A percentile compares a stretch with the other conserved stretches of the same genome.
Evolutionary conservation across 2,797 vertebrate species (phyloP).

Genomic region (Neostethus bicornis): DNA sequence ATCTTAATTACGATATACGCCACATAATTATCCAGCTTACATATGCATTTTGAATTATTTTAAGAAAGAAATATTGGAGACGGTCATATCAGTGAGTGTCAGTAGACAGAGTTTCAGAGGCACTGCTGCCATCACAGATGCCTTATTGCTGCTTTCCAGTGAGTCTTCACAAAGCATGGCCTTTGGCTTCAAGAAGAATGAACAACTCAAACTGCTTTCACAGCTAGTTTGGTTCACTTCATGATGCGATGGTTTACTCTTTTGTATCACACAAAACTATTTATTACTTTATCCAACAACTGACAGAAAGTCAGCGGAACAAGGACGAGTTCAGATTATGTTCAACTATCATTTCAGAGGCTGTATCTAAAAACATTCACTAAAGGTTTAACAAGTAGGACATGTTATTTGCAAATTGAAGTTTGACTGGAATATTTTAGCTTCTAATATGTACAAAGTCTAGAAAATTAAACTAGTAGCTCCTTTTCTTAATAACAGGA

Average conservation of each 20-base stretch:
- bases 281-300: slow-evolving; percentile 23
- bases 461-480: slow-evolving; percentile 17
- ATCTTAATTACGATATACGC: slow-evolving; percentile 62
- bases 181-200: slow-evolving; percentile 45
- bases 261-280: slow-evolving; percentile 17
- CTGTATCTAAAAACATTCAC: slow-evolving; percentile 15
- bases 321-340: slow-evolving; percentile 15
- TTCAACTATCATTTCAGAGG: slow-evolving; percentile 5
- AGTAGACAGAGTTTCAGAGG: slow-evolving; percentile 50
- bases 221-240: slow-evolving; percentile 38
- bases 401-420: slow-evolving; percentile 2
- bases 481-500: slow-evolving; percentile 26
- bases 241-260: slow-evolving; percentile 22
- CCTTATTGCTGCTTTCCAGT: slow-evolving; percentile 50
- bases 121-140: slow-evolving; percentile 52
- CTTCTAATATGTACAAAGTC: slow-evolving; percentile 11
- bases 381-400: background rate
- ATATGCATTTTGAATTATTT: slow-evolving; percentile 30
- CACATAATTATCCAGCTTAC: slow-evolving; percentile 49
- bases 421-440: slow-evolving; percentile 9
- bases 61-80: slow-evolving; percentile 24
- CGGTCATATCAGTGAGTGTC: slow-evolving; percentile 24
- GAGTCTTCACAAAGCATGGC: slow-evolving; percentile 53
- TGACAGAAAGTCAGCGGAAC: slow-evolving; percentile 33
- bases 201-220: slow-evolving; percentile 40